phyloP scores from a whole-genome alignment of 2,113 vertebrate genomes.

The Grantiella picta region DNA sequence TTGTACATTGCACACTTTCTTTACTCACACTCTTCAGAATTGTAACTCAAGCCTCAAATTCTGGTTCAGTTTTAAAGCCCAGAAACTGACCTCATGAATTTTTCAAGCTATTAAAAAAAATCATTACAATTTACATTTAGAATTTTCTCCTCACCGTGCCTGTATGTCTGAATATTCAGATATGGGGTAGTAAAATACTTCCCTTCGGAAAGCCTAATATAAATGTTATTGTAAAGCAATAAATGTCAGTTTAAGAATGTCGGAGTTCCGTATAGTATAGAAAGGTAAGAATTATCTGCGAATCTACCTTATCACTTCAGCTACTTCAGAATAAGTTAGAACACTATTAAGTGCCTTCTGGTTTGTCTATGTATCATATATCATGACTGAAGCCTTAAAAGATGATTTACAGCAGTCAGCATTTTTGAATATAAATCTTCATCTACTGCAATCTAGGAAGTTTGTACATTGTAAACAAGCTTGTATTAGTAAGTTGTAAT shows the following conservation, averaged over 20 bases:
- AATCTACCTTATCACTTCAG: constrained; percentile 60
- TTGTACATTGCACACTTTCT: background rate
- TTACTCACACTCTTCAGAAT: background rate
- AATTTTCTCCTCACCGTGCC: background rate
- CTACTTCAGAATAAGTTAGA: constrained; percentile 39
- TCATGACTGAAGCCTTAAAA: background rate
- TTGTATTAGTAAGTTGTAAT: background rate
- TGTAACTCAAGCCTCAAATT: background rate
- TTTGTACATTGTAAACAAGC: background rate
- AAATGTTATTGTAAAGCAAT: constrained; percentile 25
- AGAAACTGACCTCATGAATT: background rate
- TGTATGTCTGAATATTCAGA: background rate
- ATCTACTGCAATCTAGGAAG: background rate
- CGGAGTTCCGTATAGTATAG: constrained; percentile 2
- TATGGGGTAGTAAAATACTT: background rate
- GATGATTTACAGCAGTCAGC: background rate
- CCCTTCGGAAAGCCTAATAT: background rate
- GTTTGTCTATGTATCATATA: background rate
- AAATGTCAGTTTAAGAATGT: constrained; percentile 36
- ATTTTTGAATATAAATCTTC: constrained; percentile 4
- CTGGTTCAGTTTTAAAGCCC: background rate
- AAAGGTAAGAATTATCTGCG: constrained; percentile 40
- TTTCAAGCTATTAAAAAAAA: background rate
- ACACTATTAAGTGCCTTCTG: constrained; percentile 9
- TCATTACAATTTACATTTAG: background rate